A percentile compares a stretch with the other conserved stretches of the same genome.
These are phyloP conservation scores for Augiades crinisus DNA, from an alignment of 2,888 invertebrate genomes.

Conservation along the genomic window DNA sequence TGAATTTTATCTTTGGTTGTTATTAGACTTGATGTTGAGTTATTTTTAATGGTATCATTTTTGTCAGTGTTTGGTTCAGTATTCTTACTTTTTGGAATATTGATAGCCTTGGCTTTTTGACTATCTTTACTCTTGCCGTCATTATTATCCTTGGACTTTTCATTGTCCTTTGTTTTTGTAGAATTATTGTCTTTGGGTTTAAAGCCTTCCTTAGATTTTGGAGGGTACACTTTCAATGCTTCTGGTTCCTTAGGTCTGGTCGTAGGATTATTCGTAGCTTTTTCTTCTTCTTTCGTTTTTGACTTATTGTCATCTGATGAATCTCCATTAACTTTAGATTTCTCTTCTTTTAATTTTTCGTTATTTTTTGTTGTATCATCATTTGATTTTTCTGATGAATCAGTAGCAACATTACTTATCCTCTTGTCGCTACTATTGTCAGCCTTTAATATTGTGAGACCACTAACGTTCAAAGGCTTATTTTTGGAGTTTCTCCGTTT, in stretches of 20 bases:
- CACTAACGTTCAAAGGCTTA: slow-evolving; percentile 45
- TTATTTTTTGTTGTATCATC: not conserved
- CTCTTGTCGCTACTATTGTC: slow-evolving; percentile 35
- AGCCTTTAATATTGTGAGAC: slow-evolving; percentile 25
- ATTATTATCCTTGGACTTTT: slow-evolving; percentile 21
- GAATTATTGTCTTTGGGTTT: slow-evolving; percentile 10
- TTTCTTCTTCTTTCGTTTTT: not conserved
- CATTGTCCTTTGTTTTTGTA: slow-evolving; percentile 32
- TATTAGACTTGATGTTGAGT: slow-evolving; percentile 36
- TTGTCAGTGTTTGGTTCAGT: not conserved
- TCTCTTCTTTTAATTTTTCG: not conserved
- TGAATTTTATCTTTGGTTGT: slow-evolving; percentile 44
- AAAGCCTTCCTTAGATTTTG: not conserved
- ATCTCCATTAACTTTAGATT: not conserved
- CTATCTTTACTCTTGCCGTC: slow-evolving; percentile 11
- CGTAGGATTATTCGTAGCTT: not conserved
- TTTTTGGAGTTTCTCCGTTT: slow-evolving; percentile 52
- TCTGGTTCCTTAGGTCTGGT: not conserved
- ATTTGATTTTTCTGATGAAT: not conserved
- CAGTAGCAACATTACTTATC: slow-evolving; percentile 14
- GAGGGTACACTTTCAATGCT: too few species aligned
- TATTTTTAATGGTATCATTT: slow-evolving; percentile 22
- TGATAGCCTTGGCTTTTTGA: not conserved
- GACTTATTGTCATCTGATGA: too few species aligned
- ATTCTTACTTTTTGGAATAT: slow-evolving; percentile 5